These are phyloP conservation scores for Tricholaema leucomelas DNA, from an alignment of 2,113 vertebrate genomes.

Conservation along the genomic window DNA sequence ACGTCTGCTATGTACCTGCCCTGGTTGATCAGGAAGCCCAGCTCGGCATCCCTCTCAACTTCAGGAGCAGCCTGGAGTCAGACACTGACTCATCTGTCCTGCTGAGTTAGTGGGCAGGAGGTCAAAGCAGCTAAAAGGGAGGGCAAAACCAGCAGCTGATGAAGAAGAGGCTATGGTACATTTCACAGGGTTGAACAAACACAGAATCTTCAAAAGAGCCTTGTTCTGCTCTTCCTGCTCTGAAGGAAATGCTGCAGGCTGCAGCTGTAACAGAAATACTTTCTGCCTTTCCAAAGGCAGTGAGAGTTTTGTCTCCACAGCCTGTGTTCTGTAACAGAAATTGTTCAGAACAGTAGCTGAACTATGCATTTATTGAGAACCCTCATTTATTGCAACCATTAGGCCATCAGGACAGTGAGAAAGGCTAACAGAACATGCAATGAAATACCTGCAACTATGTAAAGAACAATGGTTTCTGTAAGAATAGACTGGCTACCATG, in stretches of 20 bases:
- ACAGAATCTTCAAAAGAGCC: neutral
- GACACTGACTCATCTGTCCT: neutral
- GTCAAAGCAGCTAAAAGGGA: neutral
- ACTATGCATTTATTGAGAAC: neutral
- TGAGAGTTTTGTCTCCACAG: neutral
- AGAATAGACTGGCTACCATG: conserved; percentile 22
- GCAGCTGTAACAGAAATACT: neutral
- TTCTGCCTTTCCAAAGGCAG: neutral
- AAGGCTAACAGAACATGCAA: conserved; percentile 43
- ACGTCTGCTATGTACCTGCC: neutral
- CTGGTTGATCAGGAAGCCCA: neutral
- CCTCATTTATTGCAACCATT: neutral
- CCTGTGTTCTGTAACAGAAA: neutral
- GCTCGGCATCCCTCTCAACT: neutral
- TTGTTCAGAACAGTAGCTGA: neutral
- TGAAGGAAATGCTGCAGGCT: neutral
- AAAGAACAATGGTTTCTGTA: conserved; percentile 58
- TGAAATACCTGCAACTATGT: conserved; percentile 42
- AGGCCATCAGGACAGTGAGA: conserved; percentile 5
- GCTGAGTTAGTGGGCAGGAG: neutral
- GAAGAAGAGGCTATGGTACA: neutral
- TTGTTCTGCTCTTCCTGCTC: neutral
- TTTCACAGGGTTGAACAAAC: neutral
- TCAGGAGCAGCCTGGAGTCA: neutral
- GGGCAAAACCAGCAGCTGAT: neutral